Evolutionary conservation across 2,113 vertebrate species (phyloP).

Genomic region (Neotoma lepida): DNA sequence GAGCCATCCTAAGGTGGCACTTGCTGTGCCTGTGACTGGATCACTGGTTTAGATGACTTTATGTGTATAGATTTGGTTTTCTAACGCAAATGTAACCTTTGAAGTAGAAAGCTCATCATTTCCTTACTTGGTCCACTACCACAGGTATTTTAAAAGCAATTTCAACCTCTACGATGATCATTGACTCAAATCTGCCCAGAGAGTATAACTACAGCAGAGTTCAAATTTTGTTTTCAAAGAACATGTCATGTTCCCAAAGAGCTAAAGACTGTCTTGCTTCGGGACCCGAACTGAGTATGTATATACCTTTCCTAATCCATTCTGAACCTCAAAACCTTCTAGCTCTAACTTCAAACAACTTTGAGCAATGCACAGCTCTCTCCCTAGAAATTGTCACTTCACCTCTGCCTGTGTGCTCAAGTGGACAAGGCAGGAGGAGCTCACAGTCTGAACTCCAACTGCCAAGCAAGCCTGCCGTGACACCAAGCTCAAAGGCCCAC

Average conservation of each 20-base stretch:
- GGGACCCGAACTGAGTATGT: not conserved
- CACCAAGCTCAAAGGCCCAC: not conserved
- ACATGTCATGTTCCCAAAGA: not conserved
- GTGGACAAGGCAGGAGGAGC: slow-evolving; percentile 38
- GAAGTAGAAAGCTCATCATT: not conserved
- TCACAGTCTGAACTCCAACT: slow-evolving; percentile 23
- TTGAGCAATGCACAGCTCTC: not conserved
- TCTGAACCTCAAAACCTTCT: slow-evolving; percentile 12
- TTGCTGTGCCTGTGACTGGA: not conserved
- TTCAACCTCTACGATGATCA: not conserved
- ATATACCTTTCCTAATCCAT: not conserved
- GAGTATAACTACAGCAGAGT: slow-evolving; percentile 18
- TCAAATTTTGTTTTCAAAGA: not conserved
- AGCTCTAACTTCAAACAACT: slow-evolving; percentile 9
- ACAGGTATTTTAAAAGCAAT: slow-evolving; percentile 33
- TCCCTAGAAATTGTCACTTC: not conserved
- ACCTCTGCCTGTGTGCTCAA: not conserved
- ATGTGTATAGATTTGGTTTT: slow-evolving; percentile 15
- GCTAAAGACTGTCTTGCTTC: not conserved
- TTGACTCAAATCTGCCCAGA: not conserved
- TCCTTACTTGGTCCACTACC: slow-evolving; percentile 32
- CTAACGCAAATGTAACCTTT: not conserved
- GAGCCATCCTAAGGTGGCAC: not conserved
- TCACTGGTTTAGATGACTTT: not conserved
- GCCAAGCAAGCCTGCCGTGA: not conserved